Conservation (phyloP, 2,888 invertebrate species). For the Agonopterix heracliana region DNA sequence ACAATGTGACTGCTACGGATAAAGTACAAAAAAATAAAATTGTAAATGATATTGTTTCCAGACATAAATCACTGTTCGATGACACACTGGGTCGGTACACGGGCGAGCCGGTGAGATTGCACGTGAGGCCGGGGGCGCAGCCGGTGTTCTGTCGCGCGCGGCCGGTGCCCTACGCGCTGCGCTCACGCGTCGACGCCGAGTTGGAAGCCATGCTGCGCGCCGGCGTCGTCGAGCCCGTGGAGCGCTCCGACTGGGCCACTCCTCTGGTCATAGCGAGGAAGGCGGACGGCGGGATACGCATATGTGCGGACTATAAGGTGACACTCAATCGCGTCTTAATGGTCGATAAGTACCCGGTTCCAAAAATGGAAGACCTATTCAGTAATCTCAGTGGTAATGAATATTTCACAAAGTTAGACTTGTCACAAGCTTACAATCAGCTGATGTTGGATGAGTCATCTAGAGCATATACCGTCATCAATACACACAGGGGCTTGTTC, state of each 20-base stretch:
- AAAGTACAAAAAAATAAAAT: too few relatives aligned
- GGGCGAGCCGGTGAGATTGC: constrained; percentile 1
- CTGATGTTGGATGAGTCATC: constrained; percentile 12
- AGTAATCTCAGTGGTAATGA: constrained; percentile 10
- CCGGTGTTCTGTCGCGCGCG: constrained; percentile 8
- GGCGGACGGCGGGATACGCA: constrained; percentile 3
- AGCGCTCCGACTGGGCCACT: constrained; percentile 21
- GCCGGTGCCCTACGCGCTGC: constrained; percentile 1
- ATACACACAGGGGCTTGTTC: too few relatives aligned
- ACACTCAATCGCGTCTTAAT: constrained; percentile 20
- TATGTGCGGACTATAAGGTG: constrained; percentile 23
- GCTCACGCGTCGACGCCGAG: constrained; percentile 11
- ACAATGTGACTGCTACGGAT: too few relatives aligned
- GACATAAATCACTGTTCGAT: too few relatives aligned
- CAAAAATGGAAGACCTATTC: constrained; percentile 18
- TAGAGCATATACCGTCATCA: constrained; percentile 6
- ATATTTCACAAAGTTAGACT: constrained; percentile 7
- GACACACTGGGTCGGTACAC: too few relatives aligned
- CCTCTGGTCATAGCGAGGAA: constrained; percentile 1
- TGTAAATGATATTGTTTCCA: too few relatives aligned
- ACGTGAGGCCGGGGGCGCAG: constrained; percentile 3
- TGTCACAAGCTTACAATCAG: constrained; percentile 3
- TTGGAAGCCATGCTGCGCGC: constrained; percentile 18
- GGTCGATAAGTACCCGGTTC: constrained; percentile 23
- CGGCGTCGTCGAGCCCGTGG: too few relatives aligned